These are phyloP conservation scores for Pseudeuparius sepicola DNA, from an alignment of 2,888 invertebrate species.

Conservation along the genomic window DNA sequence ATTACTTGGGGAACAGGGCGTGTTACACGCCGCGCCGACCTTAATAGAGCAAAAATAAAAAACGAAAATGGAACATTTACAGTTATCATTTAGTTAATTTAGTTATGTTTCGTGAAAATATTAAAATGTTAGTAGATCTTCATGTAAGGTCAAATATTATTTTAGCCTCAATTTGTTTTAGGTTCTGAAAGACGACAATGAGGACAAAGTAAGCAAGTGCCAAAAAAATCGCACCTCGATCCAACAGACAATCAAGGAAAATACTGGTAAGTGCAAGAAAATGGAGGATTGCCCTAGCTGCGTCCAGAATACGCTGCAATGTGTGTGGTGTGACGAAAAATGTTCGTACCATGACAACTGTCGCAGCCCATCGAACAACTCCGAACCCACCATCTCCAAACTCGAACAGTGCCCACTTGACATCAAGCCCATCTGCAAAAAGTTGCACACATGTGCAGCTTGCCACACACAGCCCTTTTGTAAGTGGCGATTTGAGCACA, in stretches of 20 bases:
- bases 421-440: constrained; percentile 57
- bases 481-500: constrained; percentile 38
- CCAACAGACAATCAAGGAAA: constrained; percentile 40
- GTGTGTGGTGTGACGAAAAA: constrained; percentile 59
- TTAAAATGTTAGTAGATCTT: too few relatives aligned
- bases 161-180: too few relatives aligned
- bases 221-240: constrained; percentile 47
- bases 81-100: too few relatives aligned
- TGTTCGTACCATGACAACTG: constrained; percentile 37
- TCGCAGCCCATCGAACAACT: constrained; percentile 24
- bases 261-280: constrained; percentile 44
- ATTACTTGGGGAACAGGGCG: too few relatives aligned
- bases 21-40: too few relatives aligned
- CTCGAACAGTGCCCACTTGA: constrained; percentile 52
- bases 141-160: too few relatives aligned
- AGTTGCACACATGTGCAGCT: constrained; percentile 78
- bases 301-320: constrained; percentile 60
- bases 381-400: constrained; percentile 19
- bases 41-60: too few relatives aligned
- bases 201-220: constrained; percentile 33
- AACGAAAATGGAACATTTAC: too few relatives aligned
- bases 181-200: constrained; percentile 26
- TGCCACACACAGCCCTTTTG: constrained; percentile 64
- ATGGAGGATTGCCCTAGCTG: constrained; percentile 58
- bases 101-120: too few relatives aligned